Evolutionary conservation across 2,888 invertebrate genomes (phyloP).

Genomic region (Cryptocephalus moraei): DNA sequence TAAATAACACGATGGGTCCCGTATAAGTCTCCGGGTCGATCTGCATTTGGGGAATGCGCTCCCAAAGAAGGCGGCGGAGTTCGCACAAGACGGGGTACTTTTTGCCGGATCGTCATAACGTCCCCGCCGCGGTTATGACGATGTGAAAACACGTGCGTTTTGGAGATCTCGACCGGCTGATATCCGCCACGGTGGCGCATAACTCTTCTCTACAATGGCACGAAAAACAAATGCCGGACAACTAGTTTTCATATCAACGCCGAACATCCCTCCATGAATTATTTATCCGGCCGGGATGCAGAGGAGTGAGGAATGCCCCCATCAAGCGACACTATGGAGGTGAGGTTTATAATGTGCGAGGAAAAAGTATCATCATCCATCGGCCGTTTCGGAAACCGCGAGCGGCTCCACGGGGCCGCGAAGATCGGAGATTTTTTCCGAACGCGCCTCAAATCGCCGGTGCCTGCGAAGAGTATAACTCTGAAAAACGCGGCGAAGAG

Average conservation of each 20-base stretch:
- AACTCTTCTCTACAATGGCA: constrained; percentile 35
- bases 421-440: too few relatives aligned
- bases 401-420: too few relatives aligned
- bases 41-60: background rate
- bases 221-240: constrained; percentile 34
- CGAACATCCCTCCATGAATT: constrained; percentile 32
- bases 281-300: constrained; percentile 25
- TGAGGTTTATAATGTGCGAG: constrained; percentile 1
- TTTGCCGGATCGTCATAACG: background rate
- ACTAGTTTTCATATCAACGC: constrained; percentile 36
- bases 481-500: too few relatives aligned
- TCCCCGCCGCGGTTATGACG: constrained; percentile 30
- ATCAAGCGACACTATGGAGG: constrained; percentile 13
- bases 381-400: too few relatives aligned
- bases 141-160: constrained; percentile 32
- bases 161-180: constrained; percentile 30
- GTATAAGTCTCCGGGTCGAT: background rate
- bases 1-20: background rate
- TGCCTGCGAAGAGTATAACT: too few relatives aligned
- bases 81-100: background rate
- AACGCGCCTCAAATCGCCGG: too few relatives aligned
- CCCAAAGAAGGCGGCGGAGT: background rate
- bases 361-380: too few relatives aligned
- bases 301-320: constrained; percentile 15
- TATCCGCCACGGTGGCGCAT: constrained; percentile 32